Evolutionary conservation across 2,888 invertebrate genomes (phyloP), one percentile per base, ranked within the genome.

Genomic region (Pterostichus niger): DNA sequence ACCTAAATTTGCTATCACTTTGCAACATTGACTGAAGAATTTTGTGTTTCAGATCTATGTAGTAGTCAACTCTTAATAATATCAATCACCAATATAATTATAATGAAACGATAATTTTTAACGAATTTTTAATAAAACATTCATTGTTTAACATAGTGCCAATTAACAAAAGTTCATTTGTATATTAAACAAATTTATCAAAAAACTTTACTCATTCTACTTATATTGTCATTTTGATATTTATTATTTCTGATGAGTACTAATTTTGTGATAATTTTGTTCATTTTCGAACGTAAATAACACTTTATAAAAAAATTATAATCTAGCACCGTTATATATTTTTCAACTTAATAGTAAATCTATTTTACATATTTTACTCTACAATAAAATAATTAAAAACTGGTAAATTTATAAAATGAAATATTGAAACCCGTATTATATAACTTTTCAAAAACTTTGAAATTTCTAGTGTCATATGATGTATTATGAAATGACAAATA

Each of bases 121-220:
- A 78, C 78, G 46, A 78, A 59, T 78, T 78, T 77, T 59, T 61
- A 78, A 78, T 75, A 75, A 78, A 77, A 56, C 40, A 59, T 78
- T 24, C 17, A 31, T 44, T 15, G 31, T 64, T 68, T 79, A 79
- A 79, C 79, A 79, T 68, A 79, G 61, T 61, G 40, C 52, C n/a
- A 79, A 79, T 13, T 33, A 64, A 79, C 64, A 79, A 68, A 79
- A 31, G 33, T 49, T 31, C 15, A 13, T 61, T 46, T 33, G 24
- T 24, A 15, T 46, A 15, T n/a, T 33, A 13, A 49, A 13, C 24
- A 59, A 54, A 54, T 3, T 24, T 33, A 15, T 68, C 49, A 64
- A 13, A 49, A 64, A 79, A 61, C 44, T 15, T 54, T 44, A 3
- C 44, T 44, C 17, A 35, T 73, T 71, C 13, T 52, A 35, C 52